Base-by-base conservation (phyloP, 2,113 vertebrate species). In the Elachura formosa region DNA sequence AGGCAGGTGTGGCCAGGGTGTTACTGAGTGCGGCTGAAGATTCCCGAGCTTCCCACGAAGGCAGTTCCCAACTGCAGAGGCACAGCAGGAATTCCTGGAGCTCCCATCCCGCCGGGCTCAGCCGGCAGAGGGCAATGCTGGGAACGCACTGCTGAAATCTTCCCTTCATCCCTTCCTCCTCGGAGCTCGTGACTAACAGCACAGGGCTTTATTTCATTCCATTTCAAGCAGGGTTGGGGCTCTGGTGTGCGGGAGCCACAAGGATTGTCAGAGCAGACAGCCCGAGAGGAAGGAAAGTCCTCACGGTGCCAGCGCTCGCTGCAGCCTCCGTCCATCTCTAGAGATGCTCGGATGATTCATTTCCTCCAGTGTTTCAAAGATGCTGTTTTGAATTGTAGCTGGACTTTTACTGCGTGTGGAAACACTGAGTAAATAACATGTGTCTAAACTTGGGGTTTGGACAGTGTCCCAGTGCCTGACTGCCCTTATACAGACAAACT, bases 401-500 rank as follows among this genome's bases (percentile, higher is more conserved):
- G 82, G 67, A 93, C 93, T 97, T 96, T 93, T 89, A 63, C 59
- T 59, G 86, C 34, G 8, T 71, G 84, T 96, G 89, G 95, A 97
- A 97, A 96, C 48, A 72, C 62, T 96, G 73, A 62, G 80, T 91
- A 93, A 96, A 93, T 78, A 96, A 85, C 91, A 95, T 94, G 94
- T 72, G 69, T 84, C 75, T 83, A 95, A 85, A 88, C 84, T 91
- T 93, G 34, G 72, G 3, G 75, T 96, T 97, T 90, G 69, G 94
- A 93, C 61, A 48, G 83, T 11, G 40, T 96, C 94, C 94, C 74
- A 62, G 38, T 69, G 94, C 89, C 72, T 63, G 51, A 45, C 74
- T 87, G 55, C 94, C 87, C 89, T 72, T 52, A 89, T 76, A 84
- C 76, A 92, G 58, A 43, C 58, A 73, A 81, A 84, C 17, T 12